Evolutionary conservation across 2,113 vertebrate genomes (phyloP), one percentile per base, ranked within the genome.

Genomic region (Podarcis raffonei): DNA sequence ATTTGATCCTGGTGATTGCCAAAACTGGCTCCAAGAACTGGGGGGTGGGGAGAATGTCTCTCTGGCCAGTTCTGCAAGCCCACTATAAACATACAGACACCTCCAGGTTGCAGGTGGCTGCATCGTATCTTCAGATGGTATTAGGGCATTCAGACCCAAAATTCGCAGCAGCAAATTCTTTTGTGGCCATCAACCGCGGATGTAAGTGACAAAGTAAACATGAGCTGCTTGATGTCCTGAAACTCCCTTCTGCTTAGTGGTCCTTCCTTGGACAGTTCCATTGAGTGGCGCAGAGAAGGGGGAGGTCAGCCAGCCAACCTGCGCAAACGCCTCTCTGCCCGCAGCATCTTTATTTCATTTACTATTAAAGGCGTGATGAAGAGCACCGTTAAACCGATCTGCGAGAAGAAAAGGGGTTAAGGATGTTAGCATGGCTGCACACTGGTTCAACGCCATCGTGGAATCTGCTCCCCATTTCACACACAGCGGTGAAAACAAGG

Each of bases 321-420:
- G 0, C 16, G 94, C 85, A 91, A 81, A 37, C 20, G 95, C 82
- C 95, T 93, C 78, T 98, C 96, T 0, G 93, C 95, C 96, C 98
- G 95, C 62, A 98, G 97, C 89, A 95, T 82, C 0, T 80, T 81
- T 2, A 98, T 81, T 89, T 99, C 99, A 72, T 93, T 96, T 89
- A 97, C 65, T 69, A 98, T 96, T 85, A 99, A 86, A 0, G 98
- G 98, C 0, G 94, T 94, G 95, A 99, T 98, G 96, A 99, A 99
- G 13, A 98, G 9, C 62, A 98, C 74, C 8, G 98, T 98, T 88
- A 97, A 97, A 39, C 97, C 97, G 0, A 98, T 99, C 99, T 99
- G 98, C 65, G 76, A 81, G 95, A 90, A 93, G 82, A 89, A 85
- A 53, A 85, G 27, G 92, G 0, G 91, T 1, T 12, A 85, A 85